Evolutionary conservation across 2,113 vertebrate genomes (phyloP).

Genomic region (Phoxinus phoxinus): DNA sequence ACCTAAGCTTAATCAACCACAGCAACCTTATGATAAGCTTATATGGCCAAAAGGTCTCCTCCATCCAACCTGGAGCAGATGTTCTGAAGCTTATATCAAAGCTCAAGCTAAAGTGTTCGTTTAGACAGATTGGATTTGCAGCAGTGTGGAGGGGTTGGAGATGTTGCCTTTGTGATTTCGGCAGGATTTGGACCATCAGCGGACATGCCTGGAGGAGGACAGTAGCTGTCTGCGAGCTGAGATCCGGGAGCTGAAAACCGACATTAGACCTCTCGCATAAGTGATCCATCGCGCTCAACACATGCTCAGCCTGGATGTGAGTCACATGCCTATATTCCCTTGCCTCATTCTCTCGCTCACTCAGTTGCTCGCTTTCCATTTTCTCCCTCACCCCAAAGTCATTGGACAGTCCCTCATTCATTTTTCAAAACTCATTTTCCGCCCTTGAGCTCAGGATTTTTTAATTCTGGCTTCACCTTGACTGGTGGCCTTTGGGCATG

Average conservation of each 20-base stretch:
- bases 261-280: slow-evolving; percentile 43
- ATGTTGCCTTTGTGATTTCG: slow-evolving; percentile 36
- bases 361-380: neutral
- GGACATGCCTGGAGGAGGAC: slow-evolving; percentile 50
- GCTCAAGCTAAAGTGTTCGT: slow-evolving; percentile 35
- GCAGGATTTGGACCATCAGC: slow-evolving; percentile 55
- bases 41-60: slow-evolving; percentile 37
- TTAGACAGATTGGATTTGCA: slow-evolving; percentile 45
- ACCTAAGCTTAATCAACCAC: slow-evolving; percentile 19
- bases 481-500: slow-evolving; percentile 59
- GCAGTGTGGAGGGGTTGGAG: slow-evolving; percentile 21
- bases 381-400: slow-evolving; percentile 43
- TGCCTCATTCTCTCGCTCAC: neutral
- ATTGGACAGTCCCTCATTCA: slow-evolving; percentile 50
- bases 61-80: slow-evolving; percentile 29
- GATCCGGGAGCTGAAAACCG: slow-evolving; percentile 59
- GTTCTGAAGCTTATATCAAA: slow-evolving; percentile 39
- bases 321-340: slow-evolving; percentile 46
- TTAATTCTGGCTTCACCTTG: slow-evolving; percentile 60
- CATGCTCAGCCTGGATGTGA: slow-evolving; percentile 53
- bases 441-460: slow-evolving; percentile 57
- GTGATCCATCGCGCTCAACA: slow-evolving; percentile 42
- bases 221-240: slow-evolving; percentile 47
- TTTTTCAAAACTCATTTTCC: slow-evolving; percentile 60
- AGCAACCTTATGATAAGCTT: slow-evolving; percentile 29